phyloP scores from a whole-genome alignment of 2,797 vertebrate genomes.

The Tadarida brasiliensis region DNA sequence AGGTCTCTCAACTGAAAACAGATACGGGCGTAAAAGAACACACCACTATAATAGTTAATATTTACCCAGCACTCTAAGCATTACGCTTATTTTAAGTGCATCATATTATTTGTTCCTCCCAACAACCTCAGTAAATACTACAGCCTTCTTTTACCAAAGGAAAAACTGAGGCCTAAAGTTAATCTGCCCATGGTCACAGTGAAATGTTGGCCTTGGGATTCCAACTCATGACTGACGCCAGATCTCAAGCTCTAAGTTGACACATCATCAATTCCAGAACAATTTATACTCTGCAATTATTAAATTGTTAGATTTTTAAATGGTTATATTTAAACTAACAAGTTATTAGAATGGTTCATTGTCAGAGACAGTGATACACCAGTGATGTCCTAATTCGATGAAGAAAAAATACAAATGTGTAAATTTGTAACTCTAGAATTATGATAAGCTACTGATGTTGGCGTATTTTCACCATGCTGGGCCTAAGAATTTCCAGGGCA shows the following conservation, averaged over 20 bases:
- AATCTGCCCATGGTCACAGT: neutral
- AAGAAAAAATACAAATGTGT: constrained; percentile 30
- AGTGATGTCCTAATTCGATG: neutral
- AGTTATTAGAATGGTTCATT: neutral
- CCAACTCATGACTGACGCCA: neutral
- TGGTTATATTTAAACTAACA: neutral
- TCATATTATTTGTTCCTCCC: neutral
- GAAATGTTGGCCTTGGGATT: neutral
- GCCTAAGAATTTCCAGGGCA: neutral
- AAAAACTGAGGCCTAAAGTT: neutral
- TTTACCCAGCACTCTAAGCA: neutral
- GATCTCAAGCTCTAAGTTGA: neutral
- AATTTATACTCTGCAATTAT: neutral
- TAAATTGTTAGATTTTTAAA: constrained; percentile 37
- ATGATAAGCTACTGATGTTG: neutral
- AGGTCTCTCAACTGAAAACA: neutral
- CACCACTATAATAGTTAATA: neutral
- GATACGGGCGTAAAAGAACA: neutral
- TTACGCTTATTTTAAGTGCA: neutral
- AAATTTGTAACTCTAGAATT: neutral
- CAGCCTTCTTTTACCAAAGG: neutral
- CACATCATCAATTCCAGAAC: constrained; percentile 27
- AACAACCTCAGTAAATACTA: neutral
- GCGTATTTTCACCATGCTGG: neutral
- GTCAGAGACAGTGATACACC: neutral